Percentiles rank a stretch among this genome's conserved stretches.
Evolutionary conservation across 37 sponge, comb jelly and placozoan genomes (phyloP).

Genomic region (Agelas oroides): DNA sequence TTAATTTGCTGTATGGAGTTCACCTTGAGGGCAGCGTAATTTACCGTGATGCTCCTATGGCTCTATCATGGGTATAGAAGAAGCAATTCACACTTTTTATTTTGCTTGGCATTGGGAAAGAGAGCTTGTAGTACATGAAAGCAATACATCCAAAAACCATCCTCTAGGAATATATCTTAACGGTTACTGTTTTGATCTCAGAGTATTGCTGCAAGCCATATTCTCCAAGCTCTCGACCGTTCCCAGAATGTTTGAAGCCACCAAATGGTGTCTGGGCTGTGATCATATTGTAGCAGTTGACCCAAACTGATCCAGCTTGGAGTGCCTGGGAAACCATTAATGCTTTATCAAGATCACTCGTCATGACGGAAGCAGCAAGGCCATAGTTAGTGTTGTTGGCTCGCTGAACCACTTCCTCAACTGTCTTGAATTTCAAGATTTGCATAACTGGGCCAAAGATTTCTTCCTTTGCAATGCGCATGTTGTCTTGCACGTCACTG

Average conservation of each 20-base stretch:
- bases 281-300: constrained; percentile 87
- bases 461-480: constrained; percentile 97
- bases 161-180: no score
- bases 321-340: constrained; percentile 80
- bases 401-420: constrained; percentile 94
- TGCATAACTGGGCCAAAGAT: constrained; percentile 99
- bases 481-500: constrained; percentile 89
- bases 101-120: no score
- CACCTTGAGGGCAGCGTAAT: no score
- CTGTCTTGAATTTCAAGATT: constrained; percentile 94
- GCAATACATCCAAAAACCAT: no score
- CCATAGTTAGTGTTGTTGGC: constrained; percentile 94
- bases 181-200: constrained; percentile 94
- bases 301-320: constrained; percentile 93
- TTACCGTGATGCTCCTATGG: no score
- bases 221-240: constrained; percentile 95
- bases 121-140: no score
- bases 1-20: no score
- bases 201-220: constrained; percentile 96
- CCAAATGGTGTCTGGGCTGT: constrained; percentile 87
- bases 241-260: constrained; percentile 96
- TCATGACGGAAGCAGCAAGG: constrained; percentile 96
- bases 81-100: no score
- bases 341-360: constrained; percentile 83
- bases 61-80: no score